Evolutionary conservation across 2,888 invertebrate species (phyloP), one percentile per base, ranked within the genome.

Genomic region (Gari tellinella): DNA sequence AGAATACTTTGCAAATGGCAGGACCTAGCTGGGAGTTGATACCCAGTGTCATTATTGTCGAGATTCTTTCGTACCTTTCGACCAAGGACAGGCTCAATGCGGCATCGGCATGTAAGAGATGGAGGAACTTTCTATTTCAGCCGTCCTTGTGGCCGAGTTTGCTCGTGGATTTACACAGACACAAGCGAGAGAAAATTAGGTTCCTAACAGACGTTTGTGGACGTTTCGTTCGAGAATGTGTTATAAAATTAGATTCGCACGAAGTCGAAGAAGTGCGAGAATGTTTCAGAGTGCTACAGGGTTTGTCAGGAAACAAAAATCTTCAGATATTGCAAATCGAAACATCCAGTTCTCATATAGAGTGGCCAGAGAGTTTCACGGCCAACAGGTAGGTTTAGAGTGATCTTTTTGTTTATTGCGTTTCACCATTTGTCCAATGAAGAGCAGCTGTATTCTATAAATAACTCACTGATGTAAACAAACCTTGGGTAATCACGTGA

Each of bases 81-180:
- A 88, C 90, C 65, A 88, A 92, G 73, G 94, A 94, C 87, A 93
- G 93, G 87, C 88, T 93, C 31, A 91, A 90, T 77, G 94, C 94
- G 72, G 93, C 94, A 51, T 92, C 93, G 72, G 92, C 92, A 43
- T 94, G 94, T 87, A 93, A 92, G 89, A 92, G 93, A 89, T 94
- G 94, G 94, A 92, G 94, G 77, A 84, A 86, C 53, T 91, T 89
- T 72, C 83, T 92, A 19, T 92, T 91, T 81, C 90, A 90, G 72
- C 90, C 91, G 52, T 85, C 85, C 46, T 83, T 91, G 63, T 92
- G 91, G 91, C 84, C 67, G 52, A 83, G 72, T 46, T 68, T 90
- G 26, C 58, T 72, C 21, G 84, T 89, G 56, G 77, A 83, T 58
- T 64, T 87, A 43, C 75, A 78, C 58, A 80, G 72, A 65, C 72